Evolutionary conservation across 1,140 invertebrate species (phyloP).

Genomic region (Gryllus bimaculatus): DNA sequence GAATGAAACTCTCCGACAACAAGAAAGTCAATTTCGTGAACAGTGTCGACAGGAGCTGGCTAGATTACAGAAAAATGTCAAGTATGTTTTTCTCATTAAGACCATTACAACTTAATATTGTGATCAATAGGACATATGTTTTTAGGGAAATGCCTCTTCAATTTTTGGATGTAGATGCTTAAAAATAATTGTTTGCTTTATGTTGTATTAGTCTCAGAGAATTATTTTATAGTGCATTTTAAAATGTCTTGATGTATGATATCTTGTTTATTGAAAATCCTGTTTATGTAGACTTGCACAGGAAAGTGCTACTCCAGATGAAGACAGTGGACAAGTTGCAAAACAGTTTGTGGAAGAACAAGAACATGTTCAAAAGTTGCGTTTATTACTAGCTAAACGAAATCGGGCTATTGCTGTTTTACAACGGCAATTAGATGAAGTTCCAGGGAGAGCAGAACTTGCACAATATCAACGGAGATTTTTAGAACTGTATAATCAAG

Average conservation of each 20-base stretch:
- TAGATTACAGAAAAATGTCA: constrained; percentile 45
- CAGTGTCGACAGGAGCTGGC: constrained; percentile 59
- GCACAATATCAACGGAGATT: constrained; percentile 92
- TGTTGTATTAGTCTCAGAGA: too few relatives aligned
- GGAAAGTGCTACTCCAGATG: constrained; percentile 32
- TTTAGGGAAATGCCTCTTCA: neutral
- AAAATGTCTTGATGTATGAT: neutral
- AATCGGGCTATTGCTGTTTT: constrained; percentile 72
- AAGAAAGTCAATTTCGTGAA: constrained; percentile 64
- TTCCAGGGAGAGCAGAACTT: constrained; percentile 84
- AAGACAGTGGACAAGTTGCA: constrained; percentile 27
- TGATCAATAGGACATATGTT: neutral
- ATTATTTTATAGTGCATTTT: too few relatives aligned
- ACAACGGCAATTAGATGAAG: constrained; percentile 74
- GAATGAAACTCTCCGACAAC: constrained; percentile 62
- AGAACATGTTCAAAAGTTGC: constrained; percentile 43
- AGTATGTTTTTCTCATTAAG: constrained; percentile 35
- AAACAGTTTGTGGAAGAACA: constrained; percentile 50
- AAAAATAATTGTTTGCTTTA: neutral
- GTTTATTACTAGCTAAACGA: constrained; percentile 62
- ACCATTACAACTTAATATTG: neutral
- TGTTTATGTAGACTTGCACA: constrained; percentile 26
- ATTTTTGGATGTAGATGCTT: neutral
- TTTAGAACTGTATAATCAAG: constrained; percentile 93
- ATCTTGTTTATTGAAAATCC: neutral